Evolutionary conservation across 2,888 invertebrate species (phyloP).

Genomic region (Parnassius smintheus): DNA sequence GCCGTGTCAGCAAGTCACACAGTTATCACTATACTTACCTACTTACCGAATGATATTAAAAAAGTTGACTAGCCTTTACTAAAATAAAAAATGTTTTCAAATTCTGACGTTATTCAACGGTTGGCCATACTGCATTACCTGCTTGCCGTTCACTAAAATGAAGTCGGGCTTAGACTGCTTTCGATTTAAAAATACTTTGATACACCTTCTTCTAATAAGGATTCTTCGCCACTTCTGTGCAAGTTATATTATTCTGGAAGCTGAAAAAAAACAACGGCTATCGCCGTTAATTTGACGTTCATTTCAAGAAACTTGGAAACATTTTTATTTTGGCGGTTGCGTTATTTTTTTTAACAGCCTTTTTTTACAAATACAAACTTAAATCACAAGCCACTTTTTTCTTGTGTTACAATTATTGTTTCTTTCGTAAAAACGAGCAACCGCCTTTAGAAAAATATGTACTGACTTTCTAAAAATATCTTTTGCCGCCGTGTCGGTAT

Average conservation of each 20-base stretch:
- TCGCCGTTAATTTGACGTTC: slow-evolving; percentile 36
- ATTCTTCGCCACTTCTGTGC: no score
- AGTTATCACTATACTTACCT: no score
- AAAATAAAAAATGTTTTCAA: no score
- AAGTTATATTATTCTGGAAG: not conserved
- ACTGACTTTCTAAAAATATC: slow-evolving; percentile 72
- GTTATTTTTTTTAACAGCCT: slow-evolving; percentile 48
- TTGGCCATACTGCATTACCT: no score
- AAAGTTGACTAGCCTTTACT: no score
- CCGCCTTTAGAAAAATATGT: slow-evolving; percentile 59
- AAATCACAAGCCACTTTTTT: slow-evolving; percentile 67
- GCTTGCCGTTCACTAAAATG: no score
- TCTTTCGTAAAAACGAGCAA: slow-evolving; percentile 40
- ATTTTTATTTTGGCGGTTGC: slow-evolving; percentile 65
- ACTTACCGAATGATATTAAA: no score
- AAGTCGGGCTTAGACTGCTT: no score
- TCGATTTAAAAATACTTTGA: no score
- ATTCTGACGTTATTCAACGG: no score
- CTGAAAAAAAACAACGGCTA: slow-evolving; percentile 32
- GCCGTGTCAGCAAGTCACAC: no score
- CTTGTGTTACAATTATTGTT: slow-evolving; percentile 62
- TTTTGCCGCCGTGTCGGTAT: slow-evolving; percentile 46
- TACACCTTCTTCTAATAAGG: no score
- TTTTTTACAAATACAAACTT: slow-evolving; percentile 55
- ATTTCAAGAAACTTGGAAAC: slow-evolving; percentile 46